Percentiles rank a stretch among this genome's conserved stretches.
Evolutionary conservation across 2,113 vertebrate genomes (phyloP).

Genomic region (Gulo gulo): DNA sequence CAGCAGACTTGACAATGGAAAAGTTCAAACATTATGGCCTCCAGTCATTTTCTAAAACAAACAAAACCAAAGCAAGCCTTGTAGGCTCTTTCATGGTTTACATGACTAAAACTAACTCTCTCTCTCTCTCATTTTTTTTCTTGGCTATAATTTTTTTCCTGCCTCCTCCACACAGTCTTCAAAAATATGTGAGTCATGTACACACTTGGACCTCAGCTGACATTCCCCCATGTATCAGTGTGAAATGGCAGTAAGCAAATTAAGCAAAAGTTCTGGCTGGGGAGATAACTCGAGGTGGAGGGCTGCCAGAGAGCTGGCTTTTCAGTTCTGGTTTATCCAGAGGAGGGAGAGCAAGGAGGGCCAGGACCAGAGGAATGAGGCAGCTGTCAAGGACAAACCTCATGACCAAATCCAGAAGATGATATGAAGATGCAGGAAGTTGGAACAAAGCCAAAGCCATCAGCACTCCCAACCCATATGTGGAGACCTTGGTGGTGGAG

Average conservation of each 20-base stretch:
- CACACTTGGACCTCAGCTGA: neutral
- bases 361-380: neutral
- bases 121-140: neutral
- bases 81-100: neutral
- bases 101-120: constrained; percentile 18
- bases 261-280: constrained; percentile 25
- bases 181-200: constrained; percentile 53
- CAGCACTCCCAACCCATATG: fast-evolving
- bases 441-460: neutral
- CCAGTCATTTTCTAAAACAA: constrained; percentile 72
- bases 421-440: neutral
- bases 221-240: neutral
- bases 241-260: constrained; percentile 60
- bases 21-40: constrained; percentile 71
- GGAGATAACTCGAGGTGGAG: neutral
- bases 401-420: neutral
- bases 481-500: fast-evolving
- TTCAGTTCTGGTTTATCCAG: neutral
- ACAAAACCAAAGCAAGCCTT: constrained; percentile 54
- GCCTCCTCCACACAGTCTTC: constrained; percentile 43
- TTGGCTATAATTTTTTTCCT: neutral
- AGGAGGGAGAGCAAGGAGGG: neutral
- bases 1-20: constrained; percentile 58
- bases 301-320: neutral
- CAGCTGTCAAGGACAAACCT: neutral